Evolutionary conservation across 2,888 invertebrate genomes (phyloP), one percentile per base, ranked within the genome.

Genomic region (Cenopis cana): DNA sequence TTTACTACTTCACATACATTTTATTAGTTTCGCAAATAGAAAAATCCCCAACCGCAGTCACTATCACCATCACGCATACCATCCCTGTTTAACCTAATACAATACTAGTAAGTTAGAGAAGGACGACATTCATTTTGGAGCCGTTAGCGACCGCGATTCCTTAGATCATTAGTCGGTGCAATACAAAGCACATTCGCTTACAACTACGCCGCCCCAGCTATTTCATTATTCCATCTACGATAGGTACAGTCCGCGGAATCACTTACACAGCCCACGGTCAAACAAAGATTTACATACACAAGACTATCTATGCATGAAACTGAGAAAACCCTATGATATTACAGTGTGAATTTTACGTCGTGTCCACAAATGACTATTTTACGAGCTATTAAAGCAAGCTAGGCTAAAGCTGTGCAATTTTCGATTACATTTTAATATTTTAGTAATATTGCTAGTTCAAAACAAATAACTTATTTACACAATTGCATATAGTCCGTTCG

Each of bases 11-110:
- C 80, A 76, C 77, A 84, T 78, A 84, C 82, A 81, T 88, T 84
- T 88, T 64, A 88, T 85, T 87, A 87, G 82, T 83, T 82, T 81
- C 76, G 50, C 82, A 79, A 79, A 78, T 78, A 78, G 71, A 70
- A 64, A 61, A 56, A 57, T 41, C 49, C 57, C 41, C 11, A 36
- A 52, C 64, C 64, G 33, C 64, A n/a, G 49, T 41, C 24, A 14
- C 52, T 38, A 18, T n/a, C 24, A 14, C 10, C 46, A 46, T 11
- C 10, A 11, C 14, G 20, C 36, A 36, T 18, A 18, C 36, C 18
- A 12, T 60, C 41, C 18, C 46, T 46, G 10, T 49, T n/a, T 14
- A 14, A 57, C 20, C 10, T 4, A 60, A 24, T 46, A 17, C 10
- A 46, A 60, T 11, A 29, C 29, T 29, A 46, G 24, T 41, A 41